Evolutionary conservation across 2,888 invertebrate species (phyloP), one percentile per base, ranked within the genome.

Genomic region (Strigamia maritima): DNA sequence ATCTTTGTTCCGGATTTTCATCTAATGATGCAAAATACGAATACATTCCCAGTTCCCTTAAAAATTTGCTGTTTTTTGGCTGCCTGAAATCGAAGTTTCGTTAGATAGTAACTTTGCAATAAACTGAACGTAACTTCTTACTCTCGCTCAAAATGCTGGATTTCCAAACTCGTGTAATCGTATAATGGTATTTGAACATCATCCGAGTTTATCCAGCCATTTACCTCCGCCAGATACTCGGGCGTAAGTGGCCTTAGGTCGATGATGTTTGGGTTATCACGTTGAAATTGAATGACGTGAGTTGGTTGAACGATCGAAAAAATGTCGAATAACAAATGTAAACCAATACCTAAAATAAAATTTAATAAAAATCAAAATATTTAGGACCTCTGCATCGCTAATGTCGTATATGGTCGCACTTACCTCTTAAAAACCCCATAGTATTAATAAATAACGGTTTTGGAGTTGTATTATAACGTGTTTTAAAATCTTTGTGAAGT

Each of bases 401-500:
- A 35, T 35, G 10, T 6, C 10, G 35, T 14, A 10, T 49, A 49
- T 14, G 1, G 10, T 49, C 19, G 6, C 1, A 49, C 16, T n/a
- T 19, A 49, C 74, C 74, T 74, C 24, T 74, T 74, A 28, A 7
- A 10, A n/a, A 74, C 24, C 74, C 74, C 74, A 74, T 74, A 28
- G 74, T 74, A 22, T 74, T 74, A 16, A 74, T 28, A 6, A 74
- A 74, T 16, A 74, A 24, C 14, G 74, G 74, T 74, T 74, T 28
- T 10, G 26, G 26, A 22, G 24, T 4, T 16, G 10, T 7, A 22
- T 4, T 16, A 2, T 74, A n/a, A 24, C 16, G 74, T 6, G 7
- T 3, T 49, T 19, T 19, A 49, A 19, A 49, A 49, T 16, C 16
- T 16, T 49, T 49, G 19, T 49, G 1, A 19, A 49, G 19, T 7